Evolutionary conservation across 2,797 vertebrate species (phyloP), one percentile per base, ranked within the genome.

Genomic region (Pipistrellus nathusii): DNA sequence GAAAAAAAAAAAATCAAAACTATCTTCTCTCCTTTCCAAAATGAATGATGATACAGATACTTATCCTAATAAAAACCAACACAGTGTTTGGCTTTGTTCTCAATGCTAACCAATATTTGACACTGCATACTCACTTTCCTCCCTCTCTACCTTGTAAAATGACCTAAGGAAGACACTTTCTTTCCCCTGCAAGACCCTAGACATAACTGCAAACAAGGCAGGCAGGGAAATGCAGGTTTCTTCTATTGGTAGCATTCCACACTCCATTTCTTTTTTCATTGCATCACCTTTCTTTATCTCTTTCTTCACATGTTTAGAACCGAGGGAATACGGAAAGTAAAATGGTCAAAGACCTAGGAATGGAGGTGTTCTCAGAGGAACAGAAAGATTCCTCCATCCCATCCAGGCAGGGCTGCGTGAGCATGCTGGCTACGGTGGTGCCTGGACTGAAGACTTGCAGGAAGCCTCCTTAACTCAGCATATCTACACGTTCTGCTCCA

Each of bases 211-310:
- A 62, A 5, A 76, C 18, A 77, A 72, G 69, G 8, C 32, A 93
- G 53, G 53, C 88, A 5, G 15, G 83, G 10, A 66, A 86, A 95
- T 69, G 44, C 0, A 20, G 57, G 62, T 59, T 80, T 83, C 91
- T 85, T 48, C 75, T 73, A 55, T 75, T 55, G 53, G 51, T 15
- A 81, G 75, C 86, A 53, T 77, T 87, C 62, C 23, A 20, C 14
- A 66, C 75, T 88, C 64, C 64, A 30, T 38, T 76, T 94, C 6
- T 38, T 76, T 94, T 85, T 94, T 75, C 93, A 94, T 94, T 96
- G 96, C 93, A 90, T 78, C 91, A 91, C 94, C 94, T 96, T 93
- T 85, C 64, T 91, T 96, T 97, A 95, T 96, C 95, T 97, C 75
- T 41, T 85, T 95, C 81, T 85, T 69, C 85, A 83, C 95, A 73